Evolutionary conservation across 2,113 vertebrate genomes (phyloP).

Genomic region (Callaeas wilsoni): DNA sequence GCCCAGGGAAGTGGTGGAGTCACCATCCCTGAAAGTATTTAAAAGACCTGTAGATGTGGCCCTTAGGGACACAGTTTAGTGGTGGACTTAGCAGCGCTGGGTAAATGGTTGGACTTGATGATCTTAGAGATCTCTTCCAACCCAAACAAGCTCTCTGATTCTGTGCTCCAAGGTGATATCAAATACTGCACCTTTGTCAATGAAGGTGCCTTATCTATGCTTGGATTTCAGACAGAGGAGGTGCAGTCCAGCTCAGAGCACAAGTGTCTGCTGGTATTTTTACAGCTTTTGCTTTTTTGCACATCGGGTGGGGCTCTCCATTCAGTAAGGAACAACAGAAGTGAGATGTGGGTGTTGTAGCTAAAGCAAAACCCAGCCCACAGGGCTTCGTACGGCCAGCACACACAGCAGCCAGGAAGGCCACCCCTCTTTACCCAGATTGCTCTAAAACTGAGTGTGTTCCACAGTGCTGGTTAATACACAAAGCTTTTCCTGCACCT

Average conservation of each 20-base stretch:
- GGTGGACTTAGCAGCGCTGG: neutral
- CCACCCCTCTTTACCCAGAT: neutral
- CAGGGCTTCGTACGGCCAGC: neutral
- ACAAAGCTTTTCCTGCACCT: neutral
- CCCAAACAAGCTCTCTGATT: neutral
- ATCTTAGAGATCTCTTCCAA: neutral
- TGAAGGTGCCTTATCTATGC: neutral
- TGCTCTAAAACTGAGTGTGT: neutral
- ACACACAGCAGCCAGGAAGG: neutral
- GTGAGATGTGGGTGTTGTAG: neutral
- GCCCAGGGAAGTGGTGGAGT: neutral
- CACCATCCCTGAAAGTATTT: neutral
- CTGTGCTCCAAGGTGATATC: neutral
- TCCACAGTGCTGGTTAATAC: neutral
- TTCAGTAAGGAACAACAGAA: neutral
- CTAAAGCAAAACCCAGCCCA: neutral
- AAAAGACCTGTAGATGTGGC: accelerated
- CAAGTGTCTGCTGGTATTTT: accelerated
- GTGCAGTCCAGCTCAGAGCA: neutral
- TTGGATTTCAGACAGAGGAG: neutral
- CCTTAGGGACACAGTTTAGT: neutral
- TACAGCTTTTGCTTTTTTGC: neutral
- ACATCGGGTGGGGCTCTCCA: neutral
- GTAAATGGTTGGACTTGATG: neutral
- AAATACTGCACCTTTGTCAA: neutral